Evolutionary conservation across 2,797 vertebrate species (phyloP).

Genomic region (Ptychadena robeensis): DNA sequence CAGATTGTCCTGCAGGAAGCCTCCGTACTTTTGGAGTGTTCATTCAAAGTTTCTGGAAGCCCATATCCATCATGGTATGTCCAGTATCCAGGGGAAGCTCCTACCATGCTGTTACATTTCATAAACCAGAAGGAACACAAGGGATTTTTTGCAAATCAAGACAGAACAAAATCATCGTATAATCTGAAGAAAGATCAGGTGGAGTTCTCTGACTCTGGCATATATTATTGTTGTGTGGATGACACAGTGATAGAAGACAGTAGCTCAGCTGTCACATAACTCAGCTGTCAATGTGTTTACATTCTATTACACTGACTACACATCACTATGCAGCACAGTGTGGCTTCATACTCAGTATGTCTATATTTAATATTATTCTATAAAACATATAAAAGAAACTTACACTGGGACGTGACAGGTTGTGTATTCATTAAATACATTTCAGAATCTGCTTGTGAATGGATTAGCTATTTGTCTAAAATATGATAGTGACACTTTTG

Average conservation of each 20-base stretch:
- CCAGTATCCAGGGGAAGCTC: slow-evolving; percentile 56
- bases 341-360: too few species aligned
- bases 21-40: slow-evolving; percentile 47
- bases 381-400: too few species aligned
- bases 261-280: too few species aligned
- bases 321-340: too few species aligned
- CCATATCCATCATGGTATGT: slow-evolving; percentile 62
- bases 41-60: slow-evolving; percentile 16
- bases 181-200: slow-evolving; percentile 31
- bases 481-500: too few species aligned
- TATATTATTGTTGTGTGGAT: slow-evolving; percentile 46
- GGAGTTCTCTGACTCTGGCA: not conserved
- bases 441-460: too few species aligned
- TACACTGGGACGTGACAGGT: too few species aligned
- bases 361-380: too few species aligned
- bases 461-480: too few species aligned
- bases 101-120: slow-evolving; percentile 50
- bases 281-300: too few species aligned
- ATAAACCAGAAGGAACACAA: accelerated
- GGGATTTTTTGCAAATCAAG: slow-evolving; percentile 25
- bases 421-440: too few species aligned
- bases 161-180: slow-evolving; percentile 9
- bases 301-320: too few species aligned
- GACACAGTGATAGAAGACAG: slow-evolving; percentile 30
- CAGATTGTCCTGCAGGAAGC: slow-evolving; percentile 13